Evolutionary conservation across 1,140 invertebrate species (phyloP).

Genomic region (Solenopsis fugax): DNA sequence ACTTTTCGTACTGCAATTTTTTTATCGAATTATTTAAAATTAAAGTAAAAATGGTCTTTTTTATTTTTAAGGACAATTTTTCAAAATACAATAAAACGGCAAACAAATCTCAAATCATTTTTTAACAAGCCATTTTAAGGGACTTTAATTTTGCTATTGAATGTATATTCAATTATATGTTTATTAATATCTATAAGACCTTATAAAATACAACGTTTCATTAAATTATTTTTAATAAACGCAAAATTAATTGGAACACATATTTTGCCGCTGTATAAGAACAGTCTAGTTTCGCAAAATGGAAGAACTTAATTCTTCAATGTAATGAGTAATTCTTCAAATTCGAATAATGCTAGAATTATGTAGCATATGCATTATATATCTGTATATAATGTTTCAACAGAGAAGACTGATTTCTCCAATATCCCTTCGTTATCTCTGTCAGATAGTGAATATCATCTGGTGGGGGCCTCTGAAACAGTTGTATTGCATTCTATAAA

Average conservation of each 20-base stretch:
- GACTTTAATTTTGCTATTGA: no score
- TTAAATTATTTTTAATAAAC: not conserved
- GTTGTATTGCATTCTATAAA: conserved; percentile 7
- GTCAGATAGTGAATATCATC: conserved; percentile 24
- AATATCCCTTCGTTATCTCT: conserved; percentile 1
- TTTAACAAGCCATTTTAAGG: no score
- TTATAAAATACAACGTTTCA: not conserved
- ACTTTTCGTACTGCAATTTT: no score
- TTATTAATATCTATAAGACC: not conserved
- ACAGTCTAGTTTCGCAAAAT: not conserved
- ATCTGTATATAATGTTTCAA: not conserved
- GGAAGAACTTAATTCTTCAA: not conserved
- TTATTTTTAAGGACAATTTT: no score
- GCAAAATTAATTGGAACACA: not conserved
- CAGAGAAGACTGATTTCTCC: not conserved
- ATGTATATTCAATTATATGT: not conserved
- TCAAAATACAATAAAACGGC: no score
- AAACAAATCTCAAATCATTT: no score
- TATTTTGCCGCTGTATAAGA: not conserved
- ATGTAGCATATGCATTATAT: not conserved
- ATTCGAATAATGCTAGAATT: not conserved
- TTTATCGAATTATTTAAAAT: no score
- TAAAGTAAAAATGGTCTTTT: no score
- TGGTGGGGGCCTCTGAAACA: no score
- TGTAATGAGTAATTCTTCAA: not conserved